phyloP scores from a whole-genome alignment of 2,113 vertebrate genomes.

The Octodon degus region DNA sequence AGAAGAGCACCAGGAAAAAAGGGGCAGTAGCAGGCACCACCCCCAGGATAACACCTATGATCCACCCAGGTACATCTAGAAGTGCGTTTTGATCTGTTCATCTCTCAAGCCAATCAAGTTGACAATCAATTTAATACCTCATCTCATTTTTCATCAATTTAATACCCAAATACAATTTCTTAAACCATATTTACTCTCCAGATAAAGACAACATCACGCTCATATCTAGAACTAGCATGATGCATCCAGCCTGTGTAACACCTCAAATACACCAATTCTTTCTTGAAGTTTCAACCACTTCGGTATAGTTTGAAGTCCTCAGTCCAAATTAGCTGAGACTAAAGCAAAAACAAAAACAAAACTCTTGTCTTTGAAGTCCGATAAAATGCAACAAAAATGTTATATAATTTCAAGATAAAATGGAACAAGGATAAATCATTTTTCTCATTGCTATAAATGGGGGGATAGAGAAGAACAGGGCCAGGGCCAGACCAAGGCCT shows the following conservation, averaged over 20 bases:
- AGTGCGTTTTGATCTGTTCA: neutral
- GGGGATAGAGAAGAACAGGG: neutral
- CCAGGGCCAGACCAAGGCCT: neutral
- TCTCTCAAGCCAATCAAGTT: neutral
- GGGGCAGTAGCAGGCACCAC: no score
- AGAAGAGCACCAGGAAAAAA: no score
- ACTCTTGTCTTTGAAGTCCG: neutral
- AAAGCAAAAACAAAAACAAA: no score
- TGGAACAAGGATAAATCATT: neutral
- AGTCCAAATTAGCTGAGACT: neutral
- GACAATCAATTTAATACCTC: neutral
- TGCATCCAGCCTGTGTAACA: neutral
- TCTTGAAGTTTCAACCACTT: neutral
- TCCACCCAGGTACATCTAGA: neutral
- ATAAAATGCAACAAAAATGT: neutral
- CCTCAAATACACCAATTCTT: neutral
- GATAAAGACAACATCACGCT: neutral
- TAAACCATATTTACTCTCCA: neutral
- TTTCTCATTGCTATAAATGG: neutral
- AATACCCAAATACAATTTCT: neutral
- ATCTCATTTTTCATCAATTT: neutral
- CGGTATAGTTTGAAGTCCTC: neutral
- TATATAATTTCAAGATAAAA: neutral
- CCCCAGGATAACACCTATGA: neutral
- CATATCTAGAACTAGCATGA: neutral